phyloP scores from a whole-genome alignment of 2,888 invertebrate species.

The Helleia helle region DNA sequence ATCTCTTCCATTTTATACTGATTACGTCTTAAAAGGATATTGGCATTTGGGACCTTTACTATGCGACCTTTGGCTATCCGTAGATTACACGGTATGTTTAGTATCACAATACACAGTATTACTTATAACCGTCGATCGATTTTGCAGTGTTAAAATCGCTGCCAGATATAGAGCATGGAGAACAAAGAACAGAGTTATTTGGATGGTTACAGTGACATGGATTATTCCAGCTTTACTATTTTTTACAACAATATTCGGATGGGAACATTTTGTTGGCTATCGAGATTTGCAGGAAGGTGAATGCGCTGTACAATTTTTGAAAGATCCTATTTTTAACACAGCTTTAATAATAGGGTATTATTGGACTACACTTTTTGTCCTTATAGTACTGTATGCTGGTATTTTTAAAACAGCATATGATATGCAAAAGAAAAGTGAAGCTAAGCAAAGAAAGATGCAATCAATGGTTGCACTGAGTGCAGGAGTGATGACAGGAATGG shows the following conservation, averaged over 20 bases:
- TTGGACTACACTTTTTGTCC: constrained; percentile 96
- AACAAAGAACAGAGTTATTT: constrained; percentile 92
- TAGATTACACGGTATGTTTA: constrained; percentile 98
- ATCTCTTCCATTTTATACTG: constrained; percentile 99
- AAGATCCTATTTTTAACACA: constrained; percentile 97
- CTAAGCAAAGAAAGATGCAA: constrained; percentile 96
- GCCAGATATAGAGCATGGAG: constrained; percentile 98
- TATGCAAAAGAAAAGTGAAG: constrained; percentile 97
- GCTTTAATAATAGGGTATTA: constrained; percentile 97
- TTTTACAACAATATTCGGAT: constrained; percentile 98
- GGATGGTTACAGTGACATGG: constrained; percentile 98
- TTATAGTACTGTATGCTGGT: constrained; percentile 96
- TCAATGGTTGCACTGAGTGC: constrained; percentile 94
- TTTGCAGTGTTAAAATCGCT: constrained; percentile 98
- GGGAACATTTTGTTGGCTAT: constrained; percentile 98
- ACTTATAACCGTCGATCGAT: constrained; percentile 97
- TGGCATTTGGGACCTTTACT: constrained; percentile 97
- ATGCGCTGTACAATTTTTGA: constrained; percentile 97
- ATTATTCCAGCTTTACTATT: constrained; percentile 96
- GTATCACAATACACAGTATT: constrained; percentile 99
- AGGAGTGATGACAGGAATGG: constrained; percentile 93
- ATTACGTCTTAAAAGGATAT: constrained; percentile 95
- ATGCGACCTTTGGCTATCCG: constrained; percentile 98
- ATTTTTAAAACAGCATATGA: constrained; percentile 98
- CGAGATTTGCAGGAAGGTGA: constrained; percentile 89